These are phyloP conservation scores for Beroe ovata DNA, from an alignment of 37 sponge, comb jelly and placozoan genomes.

Conservation along the genomic window DNA sequence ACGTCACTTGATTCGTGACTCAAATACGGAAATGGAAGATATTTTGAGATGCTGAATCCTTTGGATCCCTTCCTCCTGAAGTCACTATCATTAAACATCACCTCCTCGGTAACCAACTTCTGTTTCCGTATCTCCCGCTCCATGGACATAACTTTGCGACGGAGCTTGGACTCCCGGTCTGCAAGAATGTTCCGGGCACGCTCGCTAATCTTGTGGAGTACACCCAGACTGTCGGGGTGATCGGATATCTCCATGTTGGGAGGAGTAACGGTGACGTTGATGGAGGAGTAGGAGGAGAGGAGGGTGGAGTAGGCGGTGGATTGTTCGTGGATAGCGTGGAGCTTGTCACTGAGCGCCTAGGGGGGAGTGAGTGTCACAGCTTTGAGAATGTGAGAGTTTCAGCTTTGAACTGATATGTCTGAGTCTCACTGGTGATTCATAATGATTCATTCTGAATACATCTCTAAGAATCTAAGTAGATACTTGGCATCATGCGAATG, in stretches of 20 bases:
- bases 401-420: no score
- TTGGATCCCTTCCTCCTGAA: constrained; percentile 1
- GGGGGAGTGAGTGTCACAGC: no score
- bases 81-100: constrained; percentile 10
- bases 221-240: not conserved
- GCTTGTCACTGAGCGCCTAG: constrained; percentile 10
- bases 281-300: constrained; percentile 13
- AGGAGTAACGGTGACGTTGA: not conserved
- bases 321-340: constrained; percentile 8
- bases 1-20: constrained; percentile 22
- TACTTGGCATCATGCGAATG: no score
- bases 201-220: constrained; percentile 19
- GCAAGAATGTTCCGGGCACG: not conserved
- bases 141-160: not conserved
- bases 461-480: no score
- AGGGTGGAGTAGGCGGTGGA: constrained; percentile 26
- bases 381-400: no score
- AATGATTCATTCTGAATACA: no score
- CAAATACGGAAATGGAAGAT: not conserved
- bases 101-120: not conserved
- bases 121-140: not conserved
- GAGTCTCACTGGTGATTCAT: no score
- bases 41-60: not conserved
- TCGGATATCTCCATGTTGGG: not conserved
- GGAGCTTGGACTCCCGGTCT: not conserved